Evolutionary conservation across 2,113 vertebrate species (phyloP), one percentile per base, ranked within the genome.

Genomic region (Thamnaconus septentrionalis): DNA sequence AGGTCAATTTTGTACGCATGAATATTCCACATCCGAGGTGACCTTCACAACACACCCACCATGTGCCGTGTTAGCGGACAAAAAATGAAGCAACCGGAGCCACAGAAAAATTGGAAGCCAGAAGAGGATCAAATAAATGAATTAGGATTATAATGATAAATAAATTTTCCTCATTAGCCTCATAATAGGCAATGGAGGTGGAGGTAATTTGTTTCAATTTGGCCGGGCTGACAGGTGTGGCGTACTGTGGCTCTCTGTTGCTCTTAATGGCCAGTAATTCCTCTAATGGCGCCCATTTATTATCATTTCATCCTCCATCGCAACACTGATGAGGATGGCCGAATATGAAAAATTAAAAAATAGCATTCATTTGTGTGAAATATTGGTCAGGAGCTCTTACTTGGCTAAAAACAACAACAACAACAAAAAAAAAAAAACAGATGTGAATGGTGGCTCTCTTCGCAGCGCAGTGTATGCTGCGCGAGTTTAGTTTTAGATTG

Each of bases 141-240:
- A 89, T 92, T 84, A 83, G 63, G 74, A 82, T 82, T 87, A 85
- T 89, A 87, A 91, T 90, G 85, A 92, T 90, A 83, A 88, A 90
- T 92, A 89, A 85, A 90, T 92, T 86, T 86, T 85, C 78, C 78
- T 90, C 88, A 88, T 92, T 92, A 91, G 85, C 78, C 51, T 44
- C 70, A 81, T 89, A 90, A 89, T 87, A 85, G 80, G 78, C 73
- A 78, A 78, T 75, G 77, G 81, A 90, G 86, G 82, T 81, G 78
- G 74, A 73, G 83, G 87, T 90, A 85, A 91, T 92, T 91, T 91
- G 84, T 92, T 92, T 91, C 89, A 91, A 89, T 92, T 90, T 91
- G 83, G 81, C 81, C 83, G 75, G 82, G 76, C 76, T 89, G 91
- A 88, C 91, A 92, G 91, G 88, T 91, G 89, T 83, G 85, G 73